Base-by-base conservation (phyloP, 1,140 invertebrate genomes). In the Gonioctena quinquepunctata region DNA sequence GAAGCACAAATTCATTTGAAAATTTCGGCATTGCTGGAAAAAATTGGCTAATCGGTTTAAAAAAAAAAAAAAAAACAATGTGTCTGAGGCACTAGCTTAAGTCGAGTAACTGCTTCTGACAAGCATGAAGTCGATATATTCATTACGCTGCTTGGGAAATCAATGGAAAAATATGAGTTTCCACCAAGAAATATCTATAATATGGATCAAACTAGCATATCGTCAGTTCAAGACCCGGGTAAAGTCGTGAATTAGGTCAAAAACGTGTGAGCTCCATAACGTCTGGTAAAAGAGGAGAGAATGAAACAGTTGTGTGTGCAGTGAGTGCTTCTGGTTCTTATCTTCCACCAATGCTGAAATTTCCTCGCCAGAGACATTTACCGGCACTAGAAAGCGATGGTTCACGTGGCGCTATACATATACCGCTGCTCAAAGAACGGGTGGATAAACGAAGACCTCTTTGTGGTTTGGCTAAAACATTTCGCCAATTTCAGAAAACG, bases 361-460 rank as follows among this genome's bases (percentile, higher is more conserved):
- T 21, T 68, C 23, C 52, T 21, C 6, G 54, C 3, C 7, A 68
- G 18, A 33, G 54, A 25, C 16, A 62, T 59, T 13, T 26, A 21
- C 11, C 16, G 11, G 16, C 18, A n/a, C 18, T 61, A 42, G 0
- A 68, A 68, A 25, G 26, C 16, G 23, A 60, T 25, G 23, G 18
- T 19, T 7, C 57, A n/a, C 19, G 23, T 54, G n/a, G 1, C 19
- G 33, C n/a, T 68, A 42, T 42, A n/a, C n/a, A 25, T 18, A 33
- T 23, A 22, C 18, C n/a, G 11, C 16, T 54, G 50, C 7, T 69
- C 61, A 16, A 28, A 56, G 3, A 66, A 42, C 28, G 50, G 63
- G 2, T 70, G 63, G 68, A 70, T 70, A 22, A 70, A 60, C 33
- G 62, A 70, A 59, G 54, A 66, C 11, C 48, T 70, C 6, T 70